A percentile compares a stretch with the other conserved stretches of the same genome.
Conservation (phyloP, 2,888 invertebrate genomes). For the Acheta domesticus region DNA sequence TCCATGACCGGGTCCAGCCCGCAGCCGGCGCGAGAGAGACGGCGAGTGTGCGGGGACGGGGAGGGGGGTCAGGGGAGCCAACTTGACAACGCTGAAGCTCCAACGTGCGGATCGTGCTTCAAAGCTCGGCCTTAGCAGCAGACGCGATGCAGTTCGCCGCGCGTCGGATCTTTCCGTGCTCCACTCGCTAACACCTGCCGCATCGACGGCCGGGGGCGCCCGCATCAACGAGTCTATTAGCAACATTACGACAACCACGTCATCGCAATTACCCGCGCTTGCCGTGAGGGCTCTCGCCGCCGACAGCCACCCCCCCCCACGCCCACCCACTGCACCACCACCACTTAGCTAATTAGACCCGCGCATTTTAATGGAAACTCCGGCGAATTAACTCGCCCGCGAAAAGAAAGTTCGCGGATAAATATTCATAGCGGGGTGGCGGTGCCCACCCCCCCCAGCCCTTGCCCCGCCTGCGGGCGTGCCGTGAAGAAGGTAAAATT, state of each 20-base stretch:
- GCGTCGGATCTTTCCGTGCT: background rate
- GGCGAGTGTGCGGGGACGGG: slow-evolving; percentile 26
- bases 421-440: slow-evolving; percentile 22
- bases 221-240: slow-evolving; percentile 1
- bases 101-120: too few species aligned
- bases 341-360: background rate
- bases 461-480: background rate
- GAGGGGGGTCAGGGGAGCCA: background rate
- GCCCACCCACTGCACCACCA: background rate
- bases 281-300: too few species aligned
- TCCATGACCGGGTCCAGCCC: background rate
- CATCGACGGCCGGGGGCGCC: too few species aligned
- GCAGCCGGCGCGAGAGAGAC: slow-evolving; percentile 23
- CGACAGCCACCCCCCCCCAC: too few species aligned
- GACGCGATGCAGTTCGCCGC: too few species aligned
- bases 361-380: background rate
- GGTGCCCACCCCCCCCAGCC: background rate
- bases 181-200: too few species aligned
- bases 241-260: background rate
- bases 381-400: background rate
- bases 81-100: too few species aligned
- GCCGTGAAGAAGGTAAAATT: background rate
- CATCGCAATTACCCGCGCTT: background rate
- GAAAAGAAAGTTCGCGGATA: background rate
- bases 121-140: too few species aligned